Evolutionary conservation across 2,888 invertebrate genomes (phyloP), one percentile per base, ranked within the genome.

Genomic region (Parascotia fuliginaria): DNA sequence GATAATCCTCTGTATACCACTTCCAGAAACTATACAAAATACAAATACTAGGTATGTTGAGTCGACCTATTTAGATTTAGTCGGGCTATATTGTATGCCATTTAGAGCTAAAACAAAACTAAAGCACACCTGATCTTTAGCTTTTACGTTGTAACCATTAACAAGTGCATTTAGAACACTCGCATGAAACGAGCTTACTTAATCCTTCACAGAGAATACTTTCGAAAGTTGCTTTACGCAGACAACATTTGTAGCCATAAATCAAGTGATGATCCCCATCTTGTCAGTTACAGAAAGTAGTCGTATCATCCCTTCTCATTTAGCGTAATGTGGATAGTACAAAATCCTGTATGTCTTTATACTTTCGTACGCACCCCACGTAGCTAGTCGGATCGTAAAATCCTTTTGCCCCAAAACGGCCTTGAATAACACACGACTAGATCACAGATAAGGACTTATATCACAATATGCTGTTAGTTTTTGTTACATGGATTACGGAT

Each of bases 361-460:
- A 62, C 61, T 56, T 76, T 71, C 60, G 72, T 69, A 78, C 63
- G 71, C 78, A 38, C 50, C 71, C 71, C 78, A 77, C 79, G 78
- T 78, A 72, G 65, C 55, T 60, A 46, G 66, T 59, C 62, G 70
- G 72, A 70, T 79, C 79, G 77, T 79, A 77, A 78, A 79, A 79
- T 75, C 75, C 72, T 72, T 77, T 76, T 71, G 64, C 65, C 75
- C 64, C 70, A 68, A 74, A 74, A 78, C 63, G 66, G 65, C 78
- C 75, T 71, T 76, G 74, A 76, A 68, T 76, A 76, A 69, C 71
- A 73, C 68, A 61, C 69, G 69, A 77, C 75, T 79, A 76, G 72
- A 75, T 77, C 78, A 76, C 65, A 73, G 74, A 75, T 75, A 78
- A 68, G 65, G 68, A 67, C 68, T 73, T 76, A 73, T 73, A 71